Evolutionary conservation across 1,140 invertebrate species (phyloP).

Genomic region (Lordiphosa clarofinis): DNA sequence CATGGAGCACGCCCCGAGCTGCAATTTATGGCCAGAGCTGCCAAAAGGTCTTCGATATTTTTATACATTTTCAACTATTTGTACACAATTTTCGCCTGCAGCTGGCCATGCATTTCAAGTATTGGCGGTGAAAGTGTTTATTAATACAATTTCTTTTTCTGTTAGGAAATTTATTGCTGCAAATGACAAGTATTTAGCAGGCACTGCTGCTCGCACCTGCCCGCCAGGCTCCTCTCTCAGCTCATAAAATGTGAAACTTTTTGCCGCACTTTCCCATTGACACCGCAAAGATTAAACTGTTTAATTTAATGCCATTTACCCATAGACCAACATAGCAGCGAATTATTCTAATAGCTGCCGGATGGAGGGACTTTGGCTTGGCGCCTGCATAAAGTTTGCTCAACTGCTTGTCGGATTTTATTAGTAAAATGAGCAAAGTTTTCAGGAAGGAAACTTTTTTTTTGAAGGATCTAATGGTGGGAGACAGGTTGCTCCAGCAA

Average conservation of each 20-base stretch:
- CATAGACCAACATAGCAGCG: not conserved
- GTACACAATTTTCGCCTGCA: constrained; percentile 50
- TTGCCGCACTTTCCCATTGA: constrained; percentile 6
- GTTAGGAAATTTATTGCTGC: constrained; percentile 38
- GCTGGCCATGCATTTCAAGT: constrained; percentile 57
- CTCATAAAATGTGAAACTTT: constrained; percentile 15
- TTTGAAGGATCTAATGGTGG: constrained; percentile 11
- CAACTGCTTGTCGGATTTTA: constrained; percentile 14
- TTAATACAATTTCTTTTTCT: constrained; percentile 64
- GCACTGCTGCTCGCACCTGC: not conserved
- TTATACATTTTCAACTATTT: constrained; percentile 40
- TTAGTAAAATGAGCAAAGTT: constrained; percentile 26
- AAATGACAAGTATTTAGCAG: constrained; percentile 22
- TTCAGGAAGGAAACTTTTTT: not conserved
- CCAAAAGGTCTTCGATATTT: constrained; percentile 37
- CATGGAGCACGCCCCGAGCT: constrained; percentile 43
- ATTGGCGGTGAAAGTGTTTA: constrained; percentile 70
- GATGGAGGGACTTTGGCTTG: no score
- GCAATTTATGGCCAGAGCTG: constrained; percentile 58
- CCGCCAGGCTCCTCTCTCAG: not conserved
- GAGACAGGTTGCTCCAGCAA: constrained; percentile 7
- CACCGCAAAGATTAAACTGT: constrained; percentile 22
- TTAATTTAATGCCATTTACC: constrained; percentile 14
- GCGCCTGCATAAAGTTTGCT: constrained; percentile 22
- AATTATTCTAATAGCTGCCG: constrained; percentile 1